Evolutionary conservation across 2,113 vertebrate genomes (phyloP), one percentile per base, ranked within the genome.

Genomic region (Pelodiscus sinensis): DNA sequence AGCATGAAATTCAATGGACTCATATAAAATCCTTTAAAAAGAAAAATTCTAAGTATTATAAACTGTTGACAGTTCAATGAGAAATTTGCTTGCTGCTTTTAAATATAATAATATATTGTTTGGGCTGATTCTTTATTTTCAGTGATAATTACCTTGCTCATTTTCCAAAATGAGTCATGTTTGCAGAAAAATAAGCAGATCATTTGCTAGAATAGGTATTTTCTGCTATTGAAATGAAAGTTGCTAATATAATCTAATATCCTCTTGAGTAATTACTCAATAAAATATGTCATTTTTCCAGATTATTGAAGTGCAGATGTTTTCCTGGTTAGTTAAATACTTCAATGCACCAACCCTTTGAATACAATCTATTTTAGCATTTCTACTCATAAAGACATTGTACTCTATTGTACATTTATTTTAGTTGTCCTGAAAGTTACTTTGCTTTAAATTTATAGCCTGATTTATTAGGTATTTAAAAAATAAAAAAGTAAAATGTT

Each of bases 321-420:
- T 98, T 98, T 98, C 97, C 97, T 97, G 90, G 96, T 93, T 87
- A 96, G 85, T 77, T 96, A 94, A 96, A 95, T 93, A 38, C 87
- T 60, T 94, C 89, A 96, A 90, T 98, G 97, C 97, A 97, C 97
- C 97, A 98, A 98, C 97, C 97, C 96, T 98, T 98, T 96, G 98
- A 98, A 98, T 93, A 86, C 73, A 89, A 92, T 87, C 54, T 84
- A 50, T 85, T 86, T 92, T 81, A 85, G 51, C 52, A 55, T 93
- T 85, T 86, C 68, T 87, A 78, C 90, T 94, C 71, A 89, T 87
- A 73, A 68, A 86, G 78, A 54, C 73, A 90, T 22, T 88, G 92
- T 71, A 82, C 75, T 88, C 52, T 89, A 35, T 83, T 92, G 86
- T 54, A 91, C 90, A 83, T 62, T 83, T 35, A 52, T 80, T 57